Evolutionary conservation across 2,113 vertebrate genomes (phyloP), one percentile per base, ranked within the genome.

Genomic region (Dipodomys spectabilis): DNA sequence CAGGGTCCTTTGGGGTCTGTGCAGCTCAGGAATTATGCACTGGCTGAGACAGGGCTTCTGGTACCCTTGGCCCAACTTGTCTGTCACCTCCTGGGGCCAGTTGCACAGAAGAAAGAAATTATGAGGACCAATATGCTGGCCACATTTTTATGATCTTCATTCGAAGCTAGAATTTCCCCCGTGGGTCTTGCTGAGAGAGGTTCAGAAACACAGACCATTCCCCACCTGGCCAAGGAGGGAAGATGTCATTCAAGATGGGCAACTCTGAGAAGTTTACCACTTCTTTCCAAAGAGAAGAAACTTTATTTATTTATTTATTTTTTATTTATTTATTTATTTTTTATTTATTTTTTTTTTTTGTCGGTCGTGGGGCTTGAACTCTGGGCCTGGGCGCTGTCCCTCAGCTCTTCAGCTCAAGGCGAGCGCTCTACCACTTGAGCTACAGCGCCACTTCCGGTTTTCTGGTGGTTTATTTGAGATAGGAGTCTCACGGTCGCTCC

Each of bases 131-230:
- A 75, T 89, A 69, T 82, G 45, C 91, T 87, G 91, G 78, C 65
- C 77, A 88, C 95, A 79, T 89, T 80, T 86, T 91, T 88, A 92
- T 78, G 67, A 32, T 93, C 78, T 45, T 82, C 82, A 53, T 87
- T 92, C 64, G 68, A 88, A 83, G 90, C 80, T 53, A n/a, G 90
- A 86, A 93, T n/a, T 72, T 82, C 68, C 20, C 94, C 72, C 81
- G 16, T 23, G 88, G 81, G 94, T 15, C 69, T 39, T 49, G 2
- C 73, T 75, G 60, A 81, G 74, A 79, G 74, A 18, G 53, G 44
- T 67, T 92, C 78, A 32, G 83, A 84, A 73, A 77, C 75, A 81
- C 78, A 86, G 60, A 68, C 7, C 15, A 39, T 62, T 69, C 53
- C 64, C 32, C 60, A 35, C 16, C 18, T 0, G 18, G 83, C 22